Conservation (phyloP, 92 coral and sea anemone species). For the Bergia puertoricense region DNA sequence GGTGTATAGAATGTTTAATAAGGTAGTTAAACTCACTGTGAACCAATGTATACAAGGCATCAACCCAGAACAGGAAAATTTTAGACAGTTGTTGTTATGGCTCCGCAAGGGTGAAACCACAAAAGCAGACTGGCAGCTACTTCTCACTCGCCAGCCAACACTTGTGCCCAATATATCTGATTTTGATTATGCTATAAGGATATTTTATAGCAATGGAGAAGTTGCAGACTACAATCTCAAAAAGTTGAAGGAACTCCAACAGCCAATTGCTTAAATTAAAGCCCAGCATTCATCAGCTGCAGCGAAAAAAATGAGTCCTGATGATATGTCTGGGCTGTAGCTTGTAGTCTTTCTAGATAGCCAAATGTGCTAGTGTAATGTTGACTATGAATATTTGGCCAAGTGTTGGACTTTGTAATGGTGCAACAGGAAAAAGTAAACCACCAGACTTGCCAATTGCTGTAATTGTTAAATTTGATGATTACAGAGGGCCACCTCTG, state of each 20-base stretch:
- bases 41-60: constrained; percentile 26
- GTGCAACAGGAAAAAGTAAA: constrained; percentile 48
- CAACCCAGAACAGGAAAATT: constrained; percentile 2
- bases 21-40: background rate
- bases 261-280: constrained; percentile 42
- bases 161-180: constrained; percentile 32
- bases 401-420: constrained; percentile 54
- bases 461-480: constrained; percentile 55
- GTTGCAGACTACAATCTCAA: constrained; percentile 47
- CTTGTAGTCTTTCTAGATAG: constrained; percentile 27
- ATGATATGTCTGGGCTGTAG: constrained; percentile 54
- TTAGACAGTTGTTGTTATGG: constrained; percentile 18
- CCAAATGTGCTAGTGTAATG: constrained; percentile 42
- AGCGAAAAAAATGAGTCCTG: constrained; percentile 38
- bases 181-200: background rate
- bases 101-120: constrained; percentile 35
- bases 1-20: background rate
- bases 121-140: constrained; percentile 27
- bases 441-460: constrained; percentile 53
- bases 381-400: constrained; percentile 53
- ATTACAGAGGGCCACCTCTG: constrained; percentile 55
- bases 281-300: constrained; percentile 49
- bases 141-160: constrained; percentile 32
- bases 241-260: constrained; percentile 31
- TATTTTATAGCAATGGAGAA: constrained; percentile 44